Base-by-base conservation (phyloP, 1,140 invertebrate species). In the Kradibia gibbosae region DNA sequence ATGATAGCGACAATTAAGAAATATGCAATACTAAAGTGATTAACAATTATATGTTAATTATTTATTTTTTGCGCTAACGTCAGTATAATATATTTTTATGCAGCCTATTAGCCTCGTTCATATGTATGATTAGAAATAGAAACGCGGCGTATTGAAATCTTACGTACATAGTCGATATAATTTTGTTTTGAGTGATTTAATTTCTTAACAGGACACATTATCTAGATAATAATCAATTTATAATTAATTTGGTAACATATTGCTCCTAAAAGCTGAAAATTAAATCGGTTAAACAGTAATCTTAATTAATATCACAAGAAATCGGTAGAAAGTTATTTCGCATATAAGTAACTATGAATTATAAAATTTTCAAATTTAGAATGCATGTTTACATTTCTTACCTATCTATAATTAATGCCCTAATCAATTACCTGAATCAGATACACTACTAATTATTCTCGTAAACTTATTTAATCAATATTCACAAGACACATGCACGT, bases 21-120 rank as follows among this genome's bases (percentile, higher is more conserved):
- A 73, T 77, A 81, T 78, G 72, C 45, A 78, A 78, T 82, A 73
- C 62, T 82, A 82, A 82, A 82, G 55, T 78, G 62, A 39, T 62
- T 73, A 78, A 82, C 53, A 78, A 57, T 79, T 79, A 74, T 31
- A 75, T 28, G 70, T 75, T 78, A 82, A 70, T 75, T 48, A 34
- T 62, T 67, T 79, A 36, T 39, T 60, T 50, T 71, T 82, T 82
- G 81, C 42, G 57, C 77, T 82, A 82, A 39, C 62, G 28, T 82
- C 36, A 34, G 55, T 78, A 72, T 72, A 53, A 73, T 78, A 72
- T 75, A 74, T 82, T 79, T 71, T 72, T 74, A 79, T 79, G 76
- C 55, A n/a, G 77, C 75, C 57, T 82, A 78, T 75, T 55, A 79
- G 75, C 57, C 39, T 82, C 75, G 71, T 71, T 78, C 71, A 22